Percentiles rank a stretch among this genome's conserved stretches.
phyloP scores from a whole-genome alignment of 1,140 invertebrate species.

The Hormaphis cornu region DNA sequence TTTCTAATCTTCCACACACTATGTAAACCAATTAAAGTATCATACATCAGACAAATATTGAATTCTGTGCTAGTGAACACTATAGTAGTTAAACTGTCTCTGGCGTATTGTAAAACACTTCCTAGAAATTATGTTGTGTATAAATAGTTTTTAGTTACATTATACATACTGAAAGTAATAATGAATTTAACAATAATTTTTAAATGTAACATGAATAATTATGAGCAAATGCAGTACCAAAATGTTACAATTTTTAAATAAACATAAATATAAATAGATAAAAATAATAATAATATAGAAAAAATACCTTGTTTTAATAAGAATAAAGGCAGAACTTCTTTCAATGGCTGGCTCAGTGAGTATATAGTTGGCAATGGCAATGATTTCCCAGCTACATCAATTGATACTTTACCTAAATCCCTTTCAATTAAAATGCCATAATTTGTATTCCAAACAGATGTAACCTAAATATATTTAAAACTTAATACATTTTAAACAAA shows the following conservation, averaged over 20 bases:
- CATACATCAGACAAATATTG: conserved; percentile 63
- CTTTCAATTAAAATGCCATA: conserved; percentile 67
- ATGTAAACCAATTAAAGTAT: conserved; percentile 63
- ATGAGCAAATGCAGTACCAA: too few relatives aligned
- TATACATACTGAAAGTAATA: too few relatives aligned
- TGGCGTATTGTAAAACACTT: conserved; percentile 23
- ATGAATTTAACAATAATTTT: too few relatives aligned
- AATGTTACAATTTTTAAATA: too few relatives aligned
- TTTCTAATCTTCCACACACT: conserved; percentile 72
- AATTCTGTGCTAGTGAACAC: conserved; percentile 52
- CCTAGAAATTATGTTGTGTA: background rate
- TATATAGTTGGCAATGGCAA: conserved; percentile 58
- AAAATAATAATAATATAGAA: background rate
- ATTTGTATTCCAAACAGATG: conserved; percentile 60
- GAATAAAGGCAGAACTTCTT: conserved; percentile 77
- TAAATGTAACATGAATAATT: too few relatives aligned
- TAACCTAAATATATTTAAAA: conserved; percentile 41
- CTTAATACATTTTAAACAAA: too few relatives aligned
- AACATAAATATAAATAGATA: too few relatives aligned
- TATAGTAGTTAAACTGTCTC: conserved; percentile 24
- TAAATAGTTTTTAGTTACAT: too few relatives aligned
- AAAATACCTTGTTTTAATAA: conserved; percentile 53
- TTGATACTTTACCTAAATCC: conserved; percentile 27
- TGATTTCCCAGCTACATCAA: conserved; percentile 34
- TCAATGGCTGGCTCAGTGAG: conserved; percentile 75